Conservation (phyloP, 2,888 invertebrate species). For the Sinohyriopsis cumingii region DNA sequence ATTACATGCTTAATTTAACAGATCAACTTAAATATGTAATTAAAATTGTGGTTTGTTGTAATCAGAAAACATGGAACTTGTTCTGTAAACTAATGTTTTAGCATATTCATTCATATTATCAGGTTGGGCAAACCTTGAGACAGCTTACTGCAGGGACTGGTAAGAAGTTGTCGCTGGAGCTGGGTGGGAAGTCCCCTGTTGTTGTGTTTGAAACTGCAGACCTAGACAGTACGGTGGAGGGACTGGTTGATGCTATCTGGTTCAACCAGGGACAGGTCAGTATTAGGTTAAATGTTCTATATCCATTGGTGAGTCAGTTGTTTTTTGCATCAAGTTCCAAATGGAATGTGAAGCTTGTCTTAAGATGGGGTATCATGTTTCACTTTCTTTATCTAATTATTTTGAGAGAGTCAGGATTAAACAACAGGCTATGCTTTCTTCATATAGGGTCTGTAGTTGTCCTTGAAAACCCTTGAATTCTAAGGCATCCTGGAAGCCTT, state of each 20-base stretch:
- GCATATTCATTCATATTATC: neutral
- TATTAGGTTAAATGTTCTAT: neutral
- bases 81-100: too few species aligned
- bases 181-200: slow-evolving; percentile 73
- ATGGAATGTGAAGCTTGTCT: neutral
- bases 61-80: too few species aligned
- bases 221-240: slow-evolving; percentile 76
- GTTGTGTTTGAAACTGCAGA: slow-evolving; percentile 76
- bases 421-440: too few species aligned
- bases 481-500: too few species aligned
- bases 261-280: slow-evolving; percentile 75
- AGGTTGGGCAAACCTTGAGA: slow-evolving; percentile 70
- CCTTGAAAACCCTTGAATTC: too few species aligned
- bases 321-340: neutral
- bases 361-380: neutral
- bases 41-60: too few species aligned
- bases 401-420: too few species aligned
- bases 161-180: slow-evolving; percentile 71
- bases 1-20: too few species aligned
- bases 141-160: slow-evolving; percentile 68
- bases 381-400: too few species aligned
- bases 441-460: too few species aligned
- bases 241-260: slow-evolving; percentile 75
- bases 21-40: too few species aligned
- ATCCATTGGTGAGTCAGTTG: too few species aligned